Evolutionary conservation across 1,140 invertebrate species (phyloP), one percentile per base, ranked within the genome.

Genomic region (Drosophila punjabiensis): DNA sequence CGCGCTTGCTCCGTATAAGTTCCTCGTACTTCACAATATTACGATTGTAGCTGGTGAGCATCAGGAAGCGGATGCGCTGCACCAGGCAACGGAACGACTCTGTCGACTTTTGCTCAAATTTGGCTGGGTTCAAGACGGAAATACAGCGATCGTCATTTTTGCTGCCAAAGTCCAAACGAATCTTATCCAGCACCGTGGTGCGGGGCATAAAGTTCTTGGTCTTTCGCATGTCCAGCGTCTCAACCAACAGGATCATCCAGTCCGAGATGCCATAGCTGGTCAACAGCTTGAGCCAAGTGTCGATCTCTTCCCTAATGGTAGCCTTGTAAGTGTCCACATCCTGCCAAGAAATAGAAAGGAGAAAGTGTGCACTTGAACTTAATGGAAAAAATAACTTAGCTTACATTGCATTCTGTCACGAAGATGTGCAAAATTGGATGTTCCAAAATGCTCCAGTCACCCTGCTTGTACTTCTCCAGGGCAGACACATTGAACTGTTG

Each of bases 231-330:
- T 99, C 98, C 93, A 98, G 97, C 58, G 97, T 97, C 94, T 98
- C 98, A 37, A 99, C 97, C 69, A 99, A 94, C 53, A 99, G 95
- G 87, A 99, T 97, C 95, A 99, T 95, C 98, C 98, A 99, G 94
- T 99, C 98, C 67, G 95, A 94, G 58, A 98, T 96, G 60, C 96
- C 96, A 90, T 95, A 95, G 67, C 95, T 95, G 76, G 95, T 95
- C 70, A 99, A 93, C 81, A 95, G 95, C 84, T 96, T 96, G 18
- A 98, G 93, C 98, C 98, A 99, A 79, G 94, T 94, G 93, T 97
- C 96, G 77, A 99, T 97, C 80, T 98, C 97, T 93, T 99, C 98
- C 94, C 96, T 96, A 10, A 98, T 95, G 58, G 94, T 96, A 56
- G 95, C 95, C 94, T 98, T 98, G 91, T 99, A 99, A 39, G 95